phyloP scores from a whole-genome alignment of 2,113 vertebrate species.

The Pteropus alecto region DNA sequence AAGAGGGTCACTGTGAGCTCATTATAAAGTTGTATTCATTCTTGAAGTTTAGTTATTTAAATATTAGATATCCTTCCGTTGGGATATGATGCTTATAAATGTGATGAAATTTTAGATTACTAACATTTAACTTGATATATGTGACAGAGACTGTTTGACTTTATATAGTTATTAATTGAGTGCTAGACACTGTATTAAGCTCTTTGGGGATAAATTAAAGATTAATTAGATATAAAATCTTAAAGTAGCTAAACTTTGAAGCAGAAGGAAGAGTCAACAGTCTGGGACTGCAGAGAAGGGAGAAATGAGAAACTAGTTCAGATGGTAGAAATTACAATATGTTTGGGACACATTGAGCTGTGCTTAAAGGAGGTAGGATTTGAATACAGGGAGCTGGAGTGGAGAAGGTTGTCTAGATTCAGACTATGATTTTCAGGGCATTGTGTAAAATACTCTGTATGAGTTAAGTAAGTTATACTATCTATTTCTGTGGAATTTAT shows the following conservation, averaged over 20 bases:
- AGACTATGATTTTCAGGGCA: background rate
- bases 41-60: background rate
- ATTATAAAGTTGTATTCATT: background rate
- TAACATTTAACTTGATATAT: background rate
- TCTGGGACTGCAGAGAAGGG: background rate
- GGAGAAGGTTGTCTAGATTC: background rate
- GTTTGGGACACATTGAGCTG: background rate
- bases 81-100: background rate
- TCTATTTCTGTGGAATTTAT: conserved; percentile 19
- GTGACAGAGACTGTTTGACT: background rate
- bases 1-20: background rate
- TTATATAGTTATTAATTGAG: background rate
- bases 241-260: background rate
- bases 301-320: background rate
- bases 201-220: background rate
- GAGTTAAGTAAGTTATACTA: background rate
- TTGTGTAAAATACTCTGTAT: background rate
- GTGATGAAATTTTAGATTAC: background rate
- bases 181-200: background rate
- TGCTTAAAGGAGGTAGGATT: background rate
- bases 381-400: background rate
- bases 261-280: background rate
- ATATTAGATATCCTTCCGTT: background rate
- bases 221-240: background rate
- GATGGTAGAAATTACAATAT: background rate